These are phyloP conservation scores for Paramormyrops hopkinsi DNA, from an alignment of 2,797 vertebrate genomes.

Conservation along the genomic window DNA sequence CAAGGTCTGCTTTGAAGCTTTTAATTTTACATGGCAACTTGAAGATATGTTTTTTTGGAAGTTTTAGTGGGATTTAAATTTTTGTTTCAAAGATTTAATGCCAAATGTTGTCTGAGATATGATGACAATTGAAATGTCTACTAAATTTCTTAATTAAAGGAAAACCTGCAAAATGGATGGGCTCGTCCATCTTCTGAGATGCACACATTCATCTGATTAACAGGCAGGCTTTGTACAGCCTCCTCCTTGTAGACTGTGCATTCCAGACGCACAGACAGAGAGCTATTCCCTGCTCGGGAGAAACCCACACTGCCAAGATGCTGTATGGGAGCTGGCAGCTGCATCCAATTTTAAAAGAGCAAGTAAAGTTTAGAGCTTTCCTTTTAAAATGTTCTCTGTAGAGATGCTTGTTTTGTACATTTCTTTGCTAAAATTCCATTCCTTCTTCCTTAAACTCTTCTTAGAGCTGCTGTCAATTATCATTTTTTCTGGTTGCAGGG, in stretches of 20 bases:
- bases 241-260: not conserved
- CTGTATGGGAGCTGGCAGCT: constrained; percentile 17
- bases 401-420: not conserved
- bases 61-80: not conserved
- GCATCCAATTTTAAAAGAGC: not conserved
- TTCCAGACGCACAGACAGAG: not conserved
- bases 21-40: not conserved
- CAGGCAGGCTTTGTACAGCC: not conserved
- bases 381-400: not conserved
- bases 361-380: not conserved
- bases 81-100: not conserved
- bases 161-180: not conserved
- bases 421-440: not conserved
- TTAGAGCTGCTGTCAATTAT: not conserved
- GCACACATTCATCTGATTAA: not conserved
- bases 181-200: not conserved
- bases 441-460: not conserved
- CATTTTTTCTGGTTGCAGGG: not conserved
- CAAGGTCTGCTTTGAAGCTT: not conserved
- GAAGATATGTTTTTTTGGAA: not conserved
- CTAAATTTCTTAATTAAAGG: not conserved
- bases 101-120: not conserved
- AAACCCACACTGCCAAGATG: constrained; percentile 56
- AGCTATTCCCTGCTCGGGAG: constrained; percentile 41
- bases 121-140: not conserved